Base-by-base conservation (phyloP, 2,797 vertebrate species). In the Lagorchestes hirsutus region DNA sequence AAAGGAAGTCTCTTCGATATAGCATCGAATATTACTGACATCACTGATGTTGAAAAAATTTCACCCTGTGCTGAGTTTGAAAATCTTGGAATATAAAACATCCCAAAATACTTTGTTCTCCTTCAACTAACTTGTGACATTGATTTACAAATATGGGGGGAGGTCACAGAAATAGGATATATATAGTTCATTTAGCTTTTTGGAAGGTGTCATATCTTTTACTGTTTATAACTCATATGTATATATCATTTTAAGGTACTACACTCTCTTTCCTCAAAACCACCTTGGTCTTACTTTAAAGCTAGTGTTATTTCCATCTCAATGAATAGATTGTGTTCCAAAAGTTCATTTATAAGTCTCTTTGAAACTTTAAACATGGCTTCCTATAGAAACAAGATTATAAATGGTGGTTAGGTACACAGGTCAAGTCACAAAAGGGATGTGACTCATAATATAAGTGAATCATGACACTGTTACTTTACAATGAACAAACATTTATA, bases 1-100 rank as follows among this genome's bases (percentile, higher is more conserved):
- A 97, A 98, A 98, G 97, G 97, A 93, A 52, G 50, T 94, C 93
- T 96, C 22, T 93, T 92, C 14, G 3, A 90, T 92, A 93, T 55
- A 95, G 94, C 50, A 92, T 11, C 54, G 56, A 94, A 91, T 92
- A 91, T 59, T 91, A 92, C 91, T 96, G 96, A 55, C 94, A 94
- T 57, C 34, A 57, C 54, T 82, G 22, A 27, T 6, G 0, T 59
- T 92, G 57, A 87, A 54, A 18, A 40, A 93, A 74, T 54, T 90
- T 50, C 31, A 90, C 34, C 50, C 90, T 93, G 29, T 59, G 4
- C 34, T 34, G 31, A 93, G 57, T 93, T 87, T 74, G 90, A 94
- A 54, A 90, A n/a, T 9, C 54, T 82, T 31, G 13, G 40, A 9
- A 54, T 91, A n/a, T 52, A 22, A 92, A n/a, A 27, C 50, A 55